Base-by-base conservation (phyloP, 2,888 invertebrate genomes). In the Caenorhabditis imperialis region DNA sequence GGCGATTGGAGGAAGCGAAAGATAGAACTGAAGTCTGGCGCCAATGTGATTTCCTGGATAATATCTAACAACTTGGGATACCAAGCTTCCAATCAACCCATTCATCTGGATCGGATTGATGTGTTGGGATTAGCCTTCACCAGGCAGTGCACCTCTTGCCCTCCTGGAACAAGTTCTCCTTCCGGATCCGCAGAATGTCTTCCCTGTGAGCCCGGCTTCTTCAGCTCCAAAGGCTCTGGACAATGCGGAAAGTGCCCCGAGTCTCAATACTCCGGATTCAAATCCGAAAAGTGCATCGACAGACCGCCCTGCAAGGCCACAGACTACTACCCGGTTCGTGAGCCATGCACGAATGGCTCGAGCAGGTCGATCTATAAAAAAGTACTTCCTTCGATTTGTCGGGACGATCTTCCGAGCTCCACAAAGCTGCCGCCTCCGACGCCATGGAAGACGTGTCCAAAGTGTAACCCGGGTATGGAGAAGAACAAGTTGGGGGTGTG, bases 391-490 rank as follows among this genome's bases (percentile, higher is more conserved):
- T 89, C 90, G 77, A 89, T 91, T 54, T 92, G 92, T 83, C 85
- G 89, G 23, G 89, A 90, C 16, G 88, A 89, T 61, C 63, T 88
- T 22, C 79, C 87, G 1, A 88, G 85, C 0, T 88, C 90, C 0
- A 89, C 88, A 1, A 75, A 84, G 77, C 37, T 77, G 2, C 84
- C 40, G 0, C 57, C 76, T 4, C 58, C 77, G 3, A 60, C 62
- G 70, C 86, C 54, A 78, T 86, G 63, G 84, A 85, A 53, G 63
- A 8, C 82, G 3, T 91, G 91, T 82, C 90, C 90, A 1, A 90
- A 90, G 2, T 91, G 91, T 83, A 91, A 91, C 82, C 90, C 91
- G 12, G 91, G 91, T 65, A 91, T 90, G 90, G 88, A 89, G 72
- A 88, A 88, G 72, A 77, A 79, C n/a, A 87, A 47, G 8, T 44